phyloP scores from a whole-genome alignment of 2,888 invertebrate species.

The Dasypolia templi region DNA sequence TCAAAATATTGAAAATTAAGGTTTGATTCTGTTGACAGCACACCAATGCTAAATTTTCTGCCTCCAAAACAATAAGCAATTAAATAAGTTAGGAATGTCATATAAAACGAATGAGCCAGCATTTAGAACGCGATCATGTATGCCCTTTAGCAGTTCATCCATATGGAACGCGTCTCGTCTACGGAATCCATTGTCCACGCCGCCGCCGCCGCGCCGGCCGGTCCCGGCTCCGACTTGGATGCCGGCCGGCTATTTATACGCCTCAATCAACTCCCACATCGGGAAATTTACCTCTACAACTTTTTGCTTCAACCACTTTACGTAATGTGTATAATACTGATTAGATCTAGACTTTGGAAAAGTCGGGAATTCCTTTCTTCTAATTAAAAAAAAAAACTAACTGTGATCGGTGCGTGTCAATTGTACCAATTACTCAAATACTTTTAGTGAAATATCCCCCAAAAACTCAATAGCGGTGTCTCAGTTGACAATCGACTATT shows the following conservation, averaged over 20 bases:
- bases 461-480: constrained; percentile 45
- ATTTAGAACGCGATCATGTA: constrained; percentile 76
- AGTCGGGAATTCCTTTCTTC: neutral
- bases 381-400: constrained; percentile 20
- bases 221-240: constrained; percentile 70
- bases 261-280: constrained; percentile 81
- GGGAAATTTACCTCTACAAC: constrained; percentile 75
- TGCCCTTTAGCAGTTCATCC: constrained; percentile 87
- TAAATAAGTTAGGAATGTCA: constrained; percentile 62
- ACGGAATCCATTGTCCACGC: constrained; percentile 88
- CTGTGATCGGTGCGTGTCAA: constrained; percentile 43
- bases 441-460: constrained; percentile 50
- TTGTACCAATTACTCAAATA: constrained; percentile 39
- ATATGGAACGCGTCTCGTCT: constrained; percentile 88
- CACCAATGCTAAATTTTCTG: constrained; percentile 2
- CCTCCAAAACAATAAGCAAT: constrained; percentile 60
- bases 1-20: constrained; percentile 7
- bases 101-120: constrained; percentile 67
- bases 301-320: constrained; percentile 67
- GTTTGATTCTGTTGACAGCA: neutral
- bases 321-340: constrained; percentile 62
- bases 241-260: constrained; percentile 85
- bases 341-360: neutral
- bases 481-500: constrained; percentile 70
- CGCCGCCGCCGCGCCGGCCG: constrained; percentile 74